A percentile compares a stretch with the other conserved stretches of the same genome.
phyloP scores from a whole-genome alignment of 2,888 invertebrate genomes.

The Phlogophora meticulosa region DNA sequence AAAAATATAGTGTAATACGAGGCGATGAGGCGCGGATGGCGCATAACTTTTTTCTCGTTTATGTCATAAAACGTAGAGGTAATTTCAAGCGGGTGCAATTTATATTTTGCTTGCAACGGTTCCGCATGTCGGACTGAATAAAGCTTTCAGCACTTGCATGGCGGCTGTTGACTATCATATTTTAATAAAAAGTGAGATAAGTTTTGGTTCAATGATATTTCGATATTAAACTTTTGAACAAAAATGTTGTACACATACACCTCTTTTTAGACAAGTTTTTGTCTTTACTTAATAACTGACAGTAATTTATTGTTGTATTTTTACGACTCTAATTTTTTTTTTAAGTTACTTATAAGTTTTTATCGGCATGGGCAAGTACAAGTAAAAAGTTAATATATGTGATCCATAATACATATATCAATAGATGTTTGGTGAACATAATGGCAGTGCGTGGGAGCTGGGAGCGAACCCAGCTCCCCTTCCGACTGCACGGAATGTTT shows the following conservation, averaged over 20 bases:
- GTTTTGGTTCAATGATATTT: slow-evolving; percentile 15
- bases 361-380: no score
- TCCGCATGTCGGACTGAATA: slow-evolving; percentile 78
- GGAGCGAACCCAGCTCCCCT: background rate
- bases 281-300: no score
- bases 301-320: no score
- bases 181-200: slow-evolving; percentile 24
- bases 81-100: slow-evolving; percentile 84
- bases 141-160: slow-evolving; percentile 77
- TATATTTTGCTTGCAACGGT: slow-evolving; percentile 82
- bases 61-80: slow-evolving; percentile 83
- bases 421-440: slow-evolving; percentile 8
- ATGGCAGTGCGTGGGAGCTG: slow-evolving; percentile 20
- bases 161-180: slow-evolving; percentile 61
- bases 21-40: slow-evolving; percentile 73
- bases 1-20: slow-evolving; percentile 70
- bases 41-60: slow-evolving; percentile 80
- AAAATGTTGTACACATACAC: no score
- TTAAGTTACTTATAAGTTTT: no score
- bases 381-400: background rate
- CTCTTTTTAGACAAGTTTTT: no score
- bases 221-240: background rate
- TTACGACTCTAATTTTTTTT: no score
- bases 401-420: background rate
- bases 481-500: slow-evolving; percentile 23